Evolutionary conservation across 2,797 vertebrate genomes (phyloP).

Genomic region (Poeciliopsis infans): DNA sequence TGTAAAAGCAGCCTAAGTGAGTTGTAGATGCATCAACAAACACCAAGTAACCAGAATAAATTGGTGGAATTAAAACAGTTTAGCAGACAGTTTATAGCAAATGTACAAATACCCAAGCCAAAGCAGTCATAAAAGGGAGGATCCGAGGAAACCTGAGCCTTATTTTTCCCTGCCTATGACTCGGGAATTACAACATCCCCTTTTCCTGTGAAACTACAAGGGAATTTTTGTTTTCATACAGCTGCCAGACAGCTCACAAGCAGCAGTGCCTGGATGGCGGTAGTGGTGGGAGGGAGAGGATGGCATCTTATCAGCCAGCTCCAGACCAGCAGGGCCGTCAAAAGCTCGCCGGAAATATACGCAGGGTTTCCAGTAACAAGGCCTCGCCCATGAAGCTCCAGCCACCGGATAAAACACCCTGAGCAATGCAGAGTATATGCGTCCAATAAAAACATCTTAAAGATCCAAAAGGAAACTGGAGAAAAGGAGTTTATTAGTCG

Average conservation of each 20-base stretch:
- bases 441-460: conserved; percentile 25
- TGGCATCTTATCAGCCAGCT: conserved; percentile 92
- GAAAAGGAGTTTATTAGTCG: conserved; percentile 17
- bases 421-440: conserved; percentile 47
- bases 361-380: conserved; percentile 84
- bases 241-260: conserved; percentile 79
- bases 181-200: conserved; percentile 70
- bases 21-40: not conserved
- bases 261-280: conserved; percentile 67
- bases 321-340: conserved; percentile 88
- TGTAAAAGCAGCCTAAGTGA: not conserved
- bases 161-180: conserved; percentile 78
- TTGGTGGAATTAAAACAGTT: not conserved
- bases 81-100: conserved; percentile 5
- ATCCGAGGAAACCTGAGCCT: conserved; percentile 45
- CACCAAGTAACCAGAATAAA: not conserved
- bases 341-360: conserved; percentile 85
- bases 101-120: conserved; percentile 32
- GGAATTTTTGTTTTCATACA: conserved; percentile 85
- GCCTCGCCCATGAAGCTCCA: conserved; percentile 83
- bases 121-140: conserved; percentile 52
- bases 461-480: conserved; percentile 43
- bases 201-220: conserved; percentile 67
- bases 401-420: conserved; percentile 60
- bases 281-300: conserved; percentile 80